Conservation (phyloP, 2,888 invertebrate genomes). For the Spisula solida region DNA sequence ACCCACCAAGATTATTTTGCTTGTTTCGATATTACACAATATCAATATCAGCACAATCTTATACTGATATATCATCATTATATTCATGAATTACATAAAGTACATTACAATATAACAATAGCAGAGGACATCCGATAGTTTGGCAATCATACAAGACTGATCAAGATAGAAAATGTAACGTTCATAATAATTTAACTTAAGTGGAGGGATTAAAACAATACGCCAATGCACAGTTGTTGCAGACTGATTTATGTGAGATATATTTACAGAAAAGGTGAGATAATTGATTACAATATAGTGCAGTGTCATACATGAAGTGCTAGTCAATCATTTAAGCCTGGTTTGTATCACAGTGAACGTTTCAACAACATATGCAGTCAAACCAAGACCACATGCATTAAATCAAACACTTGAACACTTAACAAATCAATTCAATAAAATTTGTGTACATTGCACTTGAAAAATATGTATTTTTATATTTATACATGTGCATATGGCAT, state of each 20-base stretch:
- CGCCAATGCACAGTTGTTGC: neutral
- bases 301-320: neutral
- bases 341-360: too few relatives aligned
- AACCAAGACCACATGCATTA: too few relatives aligned
- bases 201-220: neutral
- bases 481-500: too few relatives aligned
- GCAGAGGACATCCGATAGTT: neutral
- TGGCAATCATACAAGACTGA: slow-evolving; percentile 21
- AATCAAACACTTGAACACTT: too few relatives aligned
- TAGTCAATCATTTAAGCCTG: neutral
- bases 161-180: neutral
- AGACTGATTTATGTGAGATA: slow-evolving; percentile 10
- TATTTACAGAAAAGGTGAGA: slow-evolving; percentile 17
- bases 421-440: too few relatives aligned
- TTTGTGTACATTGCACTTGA: too few relatives aligned
- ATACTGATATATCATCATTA: neutral
- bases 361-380: too few relatives aligned
- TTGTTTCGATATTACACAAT: slow-evolving; percentile 11
- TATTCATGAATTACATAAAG: slow-evolving; percentile 19
- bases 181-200: neutral
- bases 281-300: neutral
- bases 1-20: neutral
- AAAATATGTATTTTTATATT: too few relatives aligned
- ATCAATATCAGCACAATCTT: neutral
- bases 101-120: neutral